Conservation (phyloP, 2,113 vertebrate species). For the Spheniscus mendiculus region DNA sequence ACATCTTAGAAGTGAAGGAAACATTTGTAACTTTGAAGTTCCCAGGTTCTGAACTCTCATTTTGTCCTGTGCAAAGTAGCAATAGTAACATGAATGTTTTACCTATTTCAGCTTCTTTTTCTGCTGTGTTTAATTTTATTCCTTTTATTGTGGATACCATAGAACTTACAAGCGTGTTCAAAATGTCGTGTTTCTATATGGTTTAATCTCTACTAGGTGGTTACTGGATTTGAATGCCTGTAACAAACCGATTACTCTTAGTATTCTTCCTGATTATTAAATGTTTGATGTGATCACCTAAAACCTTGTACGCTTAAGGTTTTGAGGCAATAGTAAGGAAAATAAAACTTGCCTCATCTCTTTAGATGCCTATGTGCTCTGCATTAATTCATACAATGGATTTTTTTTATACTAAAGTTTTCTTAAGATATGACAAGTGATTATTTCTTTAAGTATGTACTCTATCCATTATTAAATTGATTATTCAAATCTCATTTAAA, state of each 20-base stretch:
- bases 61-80: background rate
- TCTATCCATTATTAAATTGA: slow-evolving; percentile 81
- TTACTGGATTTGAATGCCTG: background rate
- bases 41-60: background rate
- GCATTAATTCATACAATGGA: background rate
- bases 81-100: background rate
- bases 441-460: slow-evolving; percentile 77
- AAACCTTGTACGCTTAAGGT: background rate
- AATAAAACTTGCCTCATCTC: slow-evolving; percentile 20
- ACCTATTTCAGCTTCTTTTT: background rate
- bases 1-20: background rate
- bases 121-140: background rate
- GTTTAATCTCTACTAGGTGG: background rate
- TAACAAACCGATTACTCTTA: slow-evolving; percentile 13
- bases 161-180: background rate
- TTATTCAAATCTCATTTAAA: slow-evolving; percentile 83
- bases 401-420: slow-evolving; percentile 54
- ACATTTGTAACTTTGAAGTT: background rate
- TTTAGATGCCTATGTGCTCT: slow-evolving; percentile 9
- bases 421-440: slow-evolving; percentile 69
- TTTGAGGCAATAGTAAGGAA: slow-evolving; percentile 36
- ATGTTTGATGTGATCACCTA: slow-evolving; percentile 11
- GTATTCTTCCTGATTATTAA: slow-evolving; percentile 10
- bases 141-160: background rate
- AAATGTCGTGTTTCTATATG: background rate